These are phyloP conservation scores for Coenonympha arcania DNA, from an alignment of 2,888 invertebrate genomes.

Conservation along the genomic window DNA sequence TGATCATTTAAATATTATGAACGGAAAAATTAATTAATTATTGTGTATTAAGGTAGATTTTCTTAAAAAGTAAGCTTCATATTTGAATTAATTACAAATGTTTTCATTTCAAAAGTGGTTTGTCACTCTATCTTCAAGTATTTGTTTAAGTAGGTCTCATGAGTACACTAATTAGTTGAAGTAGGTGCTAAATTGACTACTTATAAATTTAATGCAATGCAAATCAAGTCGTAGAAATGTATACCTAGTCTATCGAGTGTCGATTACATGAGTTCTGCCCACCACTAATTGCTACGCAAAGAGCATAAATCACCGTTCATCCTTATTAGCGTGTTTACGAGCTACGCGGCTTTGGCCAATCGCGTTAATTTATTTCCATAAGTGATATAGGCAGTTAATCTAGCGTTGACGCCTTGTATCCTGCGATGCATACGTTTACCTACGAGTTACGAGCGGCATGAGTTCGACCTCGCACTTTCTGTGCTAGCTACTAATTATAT, in stretches of 20 bases:
- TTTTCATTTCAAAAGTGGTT: too few species aligned
- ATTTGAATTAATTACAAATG: too few species aligned
- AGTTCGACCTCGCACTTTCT: constrained; percentile 7
- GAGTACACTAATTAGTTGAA: not conserved
- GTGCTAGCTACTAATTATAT: not conserved
- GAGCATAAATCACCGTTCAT: constrained; percentile 30
- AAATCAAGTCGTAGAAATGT: not conserved
- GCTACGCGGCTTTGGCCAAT: constrained; percentile 33
- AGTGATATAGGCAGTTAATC: constrained; percentile 45
- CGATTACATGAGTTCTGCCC: constrained; percentile 4
- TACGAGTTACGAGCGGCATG: constrained; percentile 4
- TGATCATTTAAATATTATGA: too few species aligned
- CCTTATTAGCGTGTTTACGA: constrained; percentile 34
- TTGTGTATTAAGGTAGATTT: too few species aligned
- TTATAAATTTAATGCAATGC: not conserved
- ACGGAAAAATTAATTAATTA: too few species aligned
- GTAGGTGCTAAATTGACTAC: not conserved
- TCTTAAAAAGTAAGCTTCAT: too few species aligned
- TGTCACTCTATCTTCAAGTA: too few species aligned
- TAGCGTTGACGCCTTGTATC: constrained; percentile 31
- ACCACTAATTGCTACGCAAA: constrained; percentile 9
- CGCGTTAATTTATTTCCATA: constrained; percentile 52
- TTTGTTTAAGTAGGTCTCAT: too few species aligned
- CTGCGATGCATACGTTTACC: constrained; percentile 16
- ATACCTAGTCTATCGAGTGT: not conserved